These are phyloP conservation scores for Clarias platycephalus DNA, from an alignment of 2,797 vertebrate species.

Conservation along the genomic window DNA sequence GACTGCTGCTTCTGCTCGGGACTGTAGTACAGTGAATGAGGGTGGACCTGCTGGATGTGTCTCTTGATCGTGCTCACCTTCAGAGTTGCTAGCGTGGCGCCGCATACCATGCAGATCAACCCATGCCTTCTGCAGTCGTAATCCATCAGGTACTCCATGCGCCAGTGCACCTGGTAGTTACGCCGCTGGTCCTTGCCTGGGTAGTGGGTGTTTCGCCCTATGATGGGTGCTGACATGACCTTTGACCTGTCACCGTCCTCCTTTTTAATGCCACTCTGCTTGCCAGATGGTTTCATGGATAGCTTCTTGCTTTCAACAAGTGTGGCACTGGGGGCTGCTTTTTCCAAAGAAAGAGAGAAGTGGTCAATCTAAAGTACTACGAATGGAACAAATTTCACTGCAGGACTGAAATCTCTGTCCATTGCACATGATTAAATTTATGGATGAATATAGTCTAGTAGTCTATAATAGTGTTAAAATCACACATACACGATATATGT, in stretches of 20 bases:
- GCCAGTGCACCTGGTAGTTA: conserved; percentile 87
- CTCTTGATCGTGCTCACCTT: conserved; percentile 86
- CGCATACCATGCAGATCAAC: conserved; percentile 85
- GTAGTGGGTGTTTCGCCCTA: conserved; percentile 69
- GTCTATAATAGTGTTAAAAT: too few species aligned
- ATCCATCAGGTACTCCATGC: conserved; percentile 88
- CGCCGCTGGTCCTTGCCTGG: conserved; percentile 82
- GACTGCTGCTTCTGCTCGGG: conserved; percentile 79
- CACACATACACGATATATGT: too few species aligned
- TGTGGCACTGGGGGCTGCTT: conserved; percentile 43
- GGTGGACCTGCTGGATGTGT: conserved; percentile 88
- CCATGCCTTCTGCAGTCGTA: conserved; percentile 85
- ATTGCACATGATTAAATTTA: too few species aligned
- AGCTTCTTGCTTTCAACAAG: conserved; percentile 16
- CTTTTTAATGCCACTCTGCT: conserved; percentile 28
- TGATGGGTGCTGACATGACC: conserved; percentile 11
- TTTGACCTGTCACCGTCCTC: conserved; percentile 36
- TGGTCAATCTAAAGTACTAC: background rate
- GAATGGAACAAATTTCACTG: background rate
- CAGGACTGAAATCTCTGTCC: background rate
- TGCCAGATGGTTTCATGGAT: conserved; percentile 6
- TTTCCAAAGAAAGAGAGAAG: conserved; percentile 45
- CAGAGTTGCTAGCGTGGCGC: conserved; percentile 79
- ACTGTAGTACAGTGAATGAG: conserved; percentile 82
- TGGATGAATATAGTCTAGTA: background rate